Base-by-base conservation (phyloP, 1,140 invertebrate species). In the Listronotus bonariensis region DNA sequence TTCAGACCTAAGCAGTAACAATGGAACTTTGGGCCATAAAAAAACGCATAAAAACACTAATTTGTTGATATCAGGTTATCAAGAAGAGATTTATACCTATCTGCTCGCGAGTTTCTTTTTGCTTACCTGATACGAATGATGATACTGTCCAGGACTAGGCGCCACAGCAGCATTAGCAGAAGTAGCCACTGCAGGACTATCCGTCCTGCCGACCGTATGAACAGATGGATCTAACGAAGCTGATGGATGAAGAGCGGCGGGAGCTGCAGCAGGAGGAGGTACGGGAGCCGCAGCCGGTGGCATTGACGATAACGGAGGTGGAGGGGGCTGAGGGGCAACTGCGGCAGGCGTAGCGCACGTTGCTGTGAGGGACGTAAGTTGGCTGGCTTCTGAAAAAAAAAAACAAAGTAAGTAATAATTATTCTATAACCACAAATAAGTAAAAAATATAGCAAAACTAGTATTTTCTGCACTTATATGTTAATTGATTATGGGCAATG, bases 71-170 rank as follows among this genome's bases (percentile, higher is more conserved):
- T n/a, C n/a, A n/a, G n/a, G n/a, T n/a, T n/a, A n/a, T n/a, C n/a
- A n/a, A n/a, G n/a, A n/a, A n/a, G n/a, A n/a, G n/a, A n/a, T n/a
- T n/a, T n/a, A n/a, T n/a, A n/a, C n/a, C n/a, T n/a, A n/a, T n/a
- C n/a, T n/a, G n/a, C n/a, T n/a, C n/a, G n/a, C n/a, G n/a, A n/a
- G n/a, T 26, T 26, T 26, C 20, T 26, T 26, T 26, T 26, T 18
- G 34, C 40, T 41, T 80, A 59, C 83, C 79, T 74, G 84, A 77
- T 80, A 85, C 69, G 79, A 80, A 77, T 74, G 74, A 61, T 79
- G 80, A 58, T 81, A 83, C 67, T 80, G 71, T 73, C 82, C 73
- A 77, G 75, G 73, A 81, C 78, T 71, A 81, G 79, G 75, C 80
- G 75, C 74, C 76, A 75, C 70, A 75, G 77, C 70, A 66, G 78